Evolutionary conservation across 2,888 invertebrate genomes (phyloP).

Genomic region (Aphidius colemani): DNA sequence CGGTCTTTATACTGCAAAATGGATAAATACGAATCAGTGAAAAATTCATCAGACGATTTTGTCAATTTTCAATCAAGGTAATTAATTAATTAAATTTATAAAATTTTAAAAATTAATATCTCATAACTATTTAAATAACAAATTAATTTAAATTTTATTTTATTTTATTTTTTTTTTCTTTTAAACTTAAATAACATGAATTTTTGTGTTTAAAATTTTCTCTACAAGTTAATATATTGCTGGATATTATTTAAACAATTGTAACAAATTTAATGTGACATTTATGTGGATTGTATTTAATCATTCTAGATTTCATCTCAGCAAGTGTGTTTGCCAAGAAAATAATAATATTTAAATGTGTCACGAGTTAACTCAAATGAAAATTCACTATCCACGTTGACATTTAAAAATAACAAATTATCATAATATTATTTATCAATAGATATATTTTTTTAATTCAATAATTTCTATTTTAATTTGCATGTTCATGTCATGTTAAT

Average conservation of each 20-base stretch:
- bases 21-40: constrained; percentile 22
- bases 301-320: constrained; percentile 5
- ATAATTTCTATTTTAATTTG: too few species aligned
- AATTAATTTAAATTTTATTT: too few species aligned
- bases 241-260: too few species aligned
- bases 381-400: not conserved
- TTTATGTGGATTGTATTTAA: constrained; percentile 5
- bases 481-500: too few species aligned
- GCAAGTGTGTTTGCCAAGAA: constrained; percentile 8
- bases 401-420: too few species aligned
- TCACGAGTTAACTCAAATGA: constrained; percentile 5
- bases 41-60: constrained; percentile 21
- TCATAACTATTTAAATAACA: too few species aligned
- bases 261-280: too few species aligned
- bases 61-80: constrained; percentile 26
- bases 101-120: too few species aligned
- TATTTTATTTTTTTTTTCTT: not conserved
- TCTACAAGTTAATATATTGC: too few species aligned
- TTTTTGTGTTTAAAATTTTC: too few species aligned
- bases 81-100: not conserved
- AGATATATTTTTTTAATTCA: too few species aligned
- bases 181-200: not conserved
- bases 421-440: too few species aligned
- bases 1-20: constrained; percentile 7
- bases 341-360: constrained; percentile 8